Evolutionary conservation across 2,113 vertebrate species (phyloP).

Genomic region (Syngnathus scovelli): DNA sequence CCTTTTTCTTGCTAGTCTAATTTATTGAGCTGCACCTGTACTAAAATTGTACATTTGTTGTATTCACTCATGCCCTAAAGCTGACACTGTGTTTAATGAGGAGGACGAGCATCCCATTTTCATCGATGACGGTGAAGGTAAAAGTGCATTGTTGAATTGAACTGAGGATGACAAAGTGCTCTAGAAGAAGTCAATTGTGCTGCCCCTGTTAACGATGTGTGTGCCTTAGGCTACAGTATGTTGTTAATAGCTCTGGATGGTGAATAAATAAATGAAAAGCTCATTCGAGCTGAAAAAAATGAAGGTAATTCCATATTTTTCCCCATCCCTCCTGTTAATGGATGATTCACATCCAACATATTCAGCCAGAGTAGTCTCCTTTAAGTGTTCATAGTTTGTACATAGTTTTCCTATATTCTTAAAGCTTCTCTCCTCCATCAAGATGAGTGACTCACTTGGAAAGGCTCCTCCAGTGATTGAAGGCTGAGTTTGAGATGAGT

Average conservation of each 20-base stretch:
- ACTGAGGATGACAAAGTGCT: constrained; percentile 34
- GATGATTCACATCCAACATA: not conserved
- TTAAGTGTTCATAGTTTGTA: not conserved
- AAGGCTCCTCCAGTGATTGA: constrained; percentile 21
- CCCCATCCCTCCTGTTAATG: constrained; percentile 24
- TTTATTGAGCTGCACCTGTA: not conserved
- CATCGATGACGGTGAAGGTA: constrained; percentile 27
- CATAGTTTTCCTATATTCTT: constrained; percentile 3
- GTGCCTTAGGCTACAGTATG: not conserved
- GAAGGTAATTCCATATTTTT: constrained; percentile 14
- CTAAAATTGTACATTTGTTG: not conserved
- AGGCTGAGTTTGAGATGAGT: constrained; percentile 33
- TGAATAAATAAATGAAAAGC: not conserved
- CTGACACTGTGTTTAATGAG: constrained; percentile 21
- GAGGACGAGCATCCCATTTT: constrained; percentile 25
- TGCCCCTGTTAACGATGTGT: not conserved
- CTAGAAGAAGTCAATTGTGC: constrained; percentile 1
- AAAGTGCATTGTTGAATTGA: constrained; percentile 7
- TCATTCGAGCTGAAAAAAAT: not conserved
- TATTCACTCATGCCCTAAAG: constrained; percentile 30
- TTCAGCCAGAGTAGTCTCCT: not conserved
- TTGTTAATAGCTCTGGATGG: not conserved
- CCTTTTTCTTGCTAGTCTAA: not conserved
- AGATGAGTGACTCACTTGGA: constrained; percentile 22
- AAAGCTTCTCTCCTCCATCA: not conserved